Percentiles rank a stretch among this genome's conserved stretches.
These are phyloP conservation scores for Drosophila demipolita DNA, from an alignment of 2,888 invertebrate species.

Conservation along the genomic window DNA sequence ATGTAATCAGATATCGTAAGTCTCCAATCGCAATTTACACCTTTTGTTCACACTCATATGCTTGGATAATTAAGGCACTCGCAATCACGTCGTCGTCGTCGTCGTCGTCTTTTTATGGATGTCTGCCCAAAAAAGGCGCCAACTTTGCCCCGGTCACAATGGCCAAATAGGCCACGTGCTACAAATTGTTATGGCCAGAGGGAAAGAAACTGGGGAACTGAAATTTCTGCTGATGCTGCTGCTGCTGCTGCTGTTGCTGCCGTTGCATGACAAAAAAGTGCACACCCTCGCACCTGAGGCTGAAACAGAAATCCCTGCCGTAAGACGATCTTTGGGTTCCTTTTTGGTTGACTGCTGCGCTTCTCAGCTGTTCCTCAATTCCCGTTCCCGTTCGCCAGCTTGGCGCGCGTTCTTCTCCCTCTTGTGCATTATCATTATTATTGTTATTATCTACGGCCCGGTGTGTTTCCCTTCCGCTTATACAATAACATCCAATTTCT, in stretches of 20 bases:
- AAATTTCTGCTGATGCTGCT: conserved; percentile 26
- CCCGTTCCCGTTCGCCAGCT: conserved; percentile 26
- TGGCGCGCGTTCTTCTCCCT: conserved; percentile 65
- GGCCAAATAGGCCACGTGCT: conserved; percentile 79
- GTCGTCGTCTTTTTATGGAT: conserved; percentile 45
- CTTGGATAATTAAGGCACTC: conserved; percentile 69
- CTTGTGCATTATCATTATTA: conserved; percentile 63
- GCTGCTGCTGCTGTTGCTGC: conserved; percentile 22
- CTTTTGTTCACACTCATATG: conserved; percentile 38
- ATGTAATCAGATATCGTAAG: conserved; percentile 61
- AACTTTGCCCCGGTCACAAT: conserved; percentile 67
- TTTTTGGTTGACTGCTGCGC: conserved; percentile 24
- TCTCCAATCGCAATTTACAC: conserved; percentile 34
- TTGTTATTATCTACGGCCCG: conserved; percentile 82
- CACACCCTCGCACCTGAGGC: conserved; percentile 80
- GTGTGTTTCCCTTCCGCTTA: conserved; percentile 77
- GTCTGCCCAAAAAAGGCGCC: conserved; percentile 77
- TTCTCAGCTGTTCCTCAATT: conserved; percentile 44
- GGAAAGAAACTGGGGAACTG: conserved; percentile 20
- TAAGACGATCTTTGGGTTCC: conserved; percentile 58
- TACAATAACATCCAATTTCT: conserved; percentile 81
- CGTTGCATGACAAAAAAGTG: conserved; percentile 61
- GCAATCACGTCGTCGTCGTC: conserved; percentile 29
- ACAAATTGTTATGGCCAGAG: conserved; percentile 56
- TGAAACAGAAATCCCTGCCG: conserved; percentile 68